phyloP scores from a whole-genome alignment of 2,888 invertebrate species.

The Pterobdella sp. region DNA sequence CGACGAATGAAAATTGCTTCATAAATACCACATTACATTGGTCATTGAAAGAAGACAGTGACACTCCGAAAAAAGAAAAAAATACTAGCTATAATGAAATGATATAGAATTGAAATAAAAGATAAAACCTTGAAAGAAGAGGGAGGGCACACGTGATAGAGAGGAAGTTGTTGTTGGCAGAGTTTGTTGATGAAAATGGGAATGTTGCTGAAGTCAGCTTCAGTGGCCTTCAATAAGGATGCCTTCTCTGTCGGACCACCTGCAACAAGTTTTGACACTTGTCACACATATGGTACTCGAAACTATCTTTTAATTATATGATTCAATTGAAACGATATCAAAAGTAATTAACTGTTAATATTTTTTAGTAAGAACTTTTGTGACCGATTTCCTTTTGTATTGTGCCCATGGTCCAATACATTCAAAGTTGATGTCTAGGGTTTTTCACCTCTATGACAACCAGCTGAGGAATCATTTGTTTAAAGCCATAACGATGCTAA shows the following conservation, averaged over 20 bases:
- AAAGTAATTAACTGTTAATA: too few species aligned
- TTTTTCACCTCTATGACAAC: too few species aligned
- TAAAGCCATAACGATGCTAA: too few species aligned
- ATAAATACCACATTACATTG: too few species aligned
- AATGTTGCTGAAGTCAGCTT: slow-evolving; percentile 11
- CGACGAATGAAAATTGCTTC: too few species aligned
- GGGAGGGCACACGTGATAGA: slow-evolving; percentile 15
- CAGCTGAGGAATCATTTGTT: too few species aligned
- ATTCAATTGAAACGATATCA: neutral
- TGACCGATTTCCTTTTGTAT: too few species aligned
- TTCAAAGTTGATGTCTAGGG: too few species aligned
- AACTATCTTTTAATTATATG: neutral
- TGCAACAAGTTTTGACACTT: too few species aligned
- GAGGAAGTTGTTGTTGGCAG: slow-evolving; percentile 5
- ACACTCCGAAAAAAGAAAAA: neutral
- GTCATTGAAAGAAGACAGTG: neutral
- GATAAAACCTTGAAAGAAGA: slow-evolving; percentile 19
- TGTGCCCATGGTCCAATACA: too few species aligned
- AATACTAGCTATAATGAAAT: neutral
- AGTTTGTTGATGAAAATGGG: neutral
- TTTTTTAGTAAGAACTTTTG: too few species aligned
- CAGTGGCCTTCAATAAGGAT: neutral
- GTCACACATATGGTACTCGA: neutral
- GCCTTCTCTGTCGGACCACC: neutral
- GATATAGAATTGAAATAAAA: neutral